Percentiles rank a stretch among this genome's conserved stretches.
These are phyloP conservation scores for Elysia crispata DNA, from an alignment of 2,888 invertebrate species.

Conservation along the genomic window DNA sequence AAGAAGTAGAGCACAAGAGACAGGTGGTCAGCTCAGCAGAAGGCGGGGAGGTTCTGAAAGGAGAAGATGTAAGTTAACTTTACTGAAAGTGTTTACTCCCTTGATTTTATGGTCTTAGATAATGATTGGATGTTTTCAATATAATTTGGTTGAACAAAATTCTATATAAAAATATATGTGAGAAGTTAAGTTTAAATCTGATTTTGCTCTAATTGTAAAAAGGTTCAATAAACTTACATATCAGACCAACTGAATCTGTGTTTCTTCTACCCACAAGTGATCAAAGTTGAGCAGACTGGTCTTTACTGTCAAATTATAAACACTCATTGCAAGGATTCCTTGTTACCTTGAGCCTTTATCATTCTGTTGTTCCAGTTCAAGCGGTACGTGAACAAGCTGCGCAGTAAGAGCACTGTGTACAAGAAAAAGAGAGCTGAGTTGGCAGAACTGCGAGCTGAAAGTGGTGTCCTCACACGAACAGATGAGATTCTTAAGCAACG, in stretches of 20 bases:
- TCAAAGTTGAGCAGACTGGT: not conserved
- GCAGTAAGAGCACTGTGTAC: conserved; percentile 88
- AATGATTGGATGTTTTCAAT: no score
- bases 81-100: no score
- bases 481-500: conserved; percentile 83
- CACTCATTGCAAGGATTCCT: not conserved
- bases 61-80: conserved; percentile 81
- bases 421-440: conserved; percentile 88
- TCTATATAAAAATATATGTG: no score
- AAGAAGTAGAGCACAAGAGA: conserved; percentile 81
- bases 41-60: conserved; percentile 85
- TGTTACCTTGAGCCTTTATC: no score
- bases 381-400: conserved; percentile 88
- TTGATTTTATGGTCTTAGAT: no score
- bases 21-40: conserved; percentile 77
- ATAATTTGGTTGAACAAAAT: no score
- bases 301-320: not conserved
- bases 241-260: no score
- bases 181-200: no score
- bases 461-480: conserved; percentile 86
- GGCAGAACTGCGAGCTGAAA: conserved; percentile 86
- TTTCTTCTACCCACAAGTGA: no score
- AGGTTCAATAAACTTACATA: no score
- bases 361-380: conserved; percentile 82
- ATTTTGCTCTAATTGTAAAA: no score